These are phyloP conservation scores for Polyergus mexicanus DNA, from an alignment of 1,140 invertebrate genomes.

Conservation along the genomic window DNA sequence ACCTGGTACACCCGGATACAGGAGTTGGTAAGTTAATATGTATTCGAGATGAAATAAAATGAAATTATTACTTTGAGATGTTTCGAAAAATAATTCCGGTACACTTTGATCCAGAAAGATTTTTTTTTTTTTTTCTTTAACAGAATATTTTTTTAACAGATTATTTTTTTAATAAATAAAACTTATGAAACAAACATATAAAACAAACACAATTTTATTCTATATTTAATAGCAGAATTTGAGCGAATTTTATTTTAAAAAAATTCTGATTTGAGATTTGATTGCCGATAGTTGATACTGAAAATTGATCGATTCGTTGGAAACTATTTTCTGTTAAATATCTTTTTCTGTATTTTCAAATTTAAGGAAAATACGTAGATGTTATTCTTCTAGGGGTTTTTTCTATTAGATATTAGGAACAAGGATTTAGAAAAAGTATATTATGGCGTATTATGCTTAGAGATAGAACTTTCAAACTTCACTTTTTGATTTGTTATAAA, in stretches of 20 bases:
- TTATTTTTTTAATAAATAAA: not conserved
- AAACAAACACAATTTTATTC: not conserved
- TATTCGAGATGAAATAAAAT: not conserved
- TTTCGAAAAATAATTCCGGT: not conserved
- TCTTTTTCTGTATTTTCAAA: not conserved
- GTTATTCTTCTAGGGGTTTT: not conserved
- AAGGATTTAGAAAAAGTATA: not conserved
- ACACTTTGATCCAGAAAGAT: not conserved
- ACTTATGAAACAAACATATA: not conserved
- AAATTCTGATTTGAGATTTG: not conserved
- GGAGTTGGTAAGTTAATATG: slow-evolving; percentile 91
- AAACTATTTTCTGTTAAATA: not conserved
- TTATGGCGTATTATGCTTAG: not conserved
- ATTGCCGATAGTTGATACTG: not conserved
- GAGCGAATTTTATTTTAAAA: not conserved
- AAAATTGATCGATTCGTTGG: not conserved
- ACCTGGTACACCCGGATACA: slow-evolving; percentile 90
- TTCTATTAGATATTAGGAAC: not conserved
- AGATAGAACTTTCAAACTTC: not conserved
- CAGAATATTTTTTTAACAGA: not conserved
- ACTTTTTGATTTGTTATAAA: not conserved
- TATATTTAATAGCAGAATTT: not conserved
- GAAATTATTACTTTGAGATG: not conserved
- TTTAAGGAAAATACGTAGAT: not conserved
- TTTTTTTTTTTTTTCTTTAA: not conserved